Evolutionary conservation across 1,140 invertebrate genomes (phyloP).

Genomic region (Eulimnadia texana): DNA sequence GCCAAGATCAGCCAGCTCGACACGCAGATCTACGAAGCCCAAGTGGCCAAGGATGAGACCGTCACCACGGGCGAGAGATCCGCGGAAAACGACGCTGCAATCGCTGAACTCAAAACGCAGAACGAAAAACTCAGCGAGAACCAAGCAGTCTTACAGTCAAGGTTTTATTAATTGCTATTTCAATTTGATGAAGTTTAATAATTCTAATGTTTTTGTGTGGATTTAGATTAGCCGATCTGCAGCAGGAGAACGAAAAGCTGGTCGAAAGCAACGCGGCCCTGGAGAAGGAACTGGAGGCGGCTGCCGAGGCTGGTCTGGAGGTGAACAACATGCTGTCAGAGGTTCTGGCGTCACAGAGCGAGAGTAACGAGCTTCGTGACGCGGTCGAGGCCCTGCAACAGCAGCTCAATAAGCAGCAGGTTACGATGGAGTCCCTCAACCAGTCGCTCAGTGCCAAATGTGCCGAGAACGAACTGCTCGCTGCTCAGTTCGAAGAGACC

Average conservation of each 20-base stretch:
- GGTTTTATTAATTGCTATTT: neutral
- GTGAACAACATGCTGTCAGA: conserved; percentile 40
- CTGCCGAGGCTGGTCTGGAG: conserved; percentile 30
- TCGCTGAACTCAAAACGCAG: neutral
- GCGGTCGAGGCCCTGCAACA: conserved; percentile 30
- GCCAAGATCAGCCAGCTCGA: conserved; percentile 1
- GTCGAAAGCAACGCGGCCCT: conserved; percentile 28
- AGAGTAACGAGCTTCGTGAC: conserved; percentile 27
- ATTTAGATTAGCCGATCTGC: neutral
- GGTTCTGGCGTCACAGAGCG: conserved; percentile 34
- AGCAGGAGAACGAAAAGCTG: conserved; percentile 20
- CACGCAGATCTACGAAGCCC: conserved; percentile 5
- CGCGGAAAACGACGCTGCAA: neutral
- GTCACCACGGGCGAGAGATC: neutral
- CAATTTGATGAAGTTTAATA: too few relatives aligned
- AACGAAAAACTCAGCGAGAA: neutral
- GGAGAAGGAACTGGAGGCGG: conserved; percentile 30
- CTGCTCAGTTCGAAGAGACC: conserved; percentile 4
- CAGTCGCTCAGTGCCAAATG: neutral
- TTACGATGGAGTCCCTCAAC: conserved; percentile 22
- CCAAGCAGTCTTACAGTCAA: neutral
- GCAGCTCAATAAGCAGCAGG: conserved; percentile 25
- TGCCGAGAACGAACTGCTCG: conserved; percentile 8
- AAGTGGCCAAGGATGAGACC: neutral
- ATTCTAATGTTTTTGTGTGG: too few relatives aligned